These are phyloP conservation scores for Patella ulyssiponensis DNA, from an alignment of 2,888 invertebrate genomes.

Conservation along the genomic window DNA sequence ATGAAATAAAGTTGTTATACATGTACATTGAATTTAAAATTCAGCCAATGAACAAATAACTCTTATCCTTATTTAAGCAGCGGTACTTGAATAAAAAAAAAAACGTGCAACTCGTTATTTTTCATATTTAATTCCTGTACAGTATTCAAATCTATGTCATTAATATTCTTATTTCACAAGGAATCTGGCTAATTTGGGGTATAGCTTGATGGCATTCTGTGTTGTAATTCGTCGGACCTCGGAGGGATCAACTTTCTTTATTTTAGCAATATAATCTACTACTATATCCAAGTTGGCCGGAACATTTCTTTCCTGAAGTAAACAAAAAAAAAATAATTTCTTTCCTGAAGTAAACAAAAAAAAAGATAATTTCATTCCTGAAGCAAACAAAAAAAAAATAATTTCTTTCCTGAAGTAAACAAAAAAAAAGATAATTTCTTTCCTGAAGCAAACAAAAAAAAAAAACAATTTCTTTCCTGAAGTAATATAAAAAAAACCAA, in stretches of 20 bases:
- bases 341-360: slow-evolving; percentile 44
- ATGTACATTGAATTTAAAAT: too few species aligned
- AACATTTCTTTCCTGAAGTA: slow-evolving; percentile 66
- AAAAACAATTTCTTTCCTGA: slow-evolving; percentile 66
- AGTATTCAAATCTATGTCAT: too few species aligned
- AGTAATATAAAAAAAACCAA: too few species aligned
- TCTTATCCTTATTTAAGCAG: too few species aligned
- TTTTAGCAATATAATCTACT: slow-evolving; percentile 70
- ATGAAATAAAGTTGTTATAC: too few species aligned
- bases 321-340: slow-evolving; percentile 53
- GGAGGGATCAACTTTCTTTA: slow-evolving; percentile 63
- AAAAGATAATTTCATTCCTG: slow-evolving; percentile 65
- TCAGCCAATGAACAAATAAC: too few species aligned
- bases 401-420: slow-evolving; percentile 62
- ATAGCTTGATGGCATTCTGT: slow-evolving; percentile 69
- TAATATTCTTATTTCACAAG: slow-evolving; percentile 32
- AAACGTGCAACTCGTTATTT: too few species aligned
- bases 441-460: slow-evolving; percentile 43
- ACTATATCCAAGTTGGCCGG: slow-evolving; percentile 69
- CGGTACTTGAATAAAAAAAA: too few species aligned
- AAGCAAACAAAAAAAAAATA: too few species aligned
- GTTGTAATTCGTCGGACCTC: slow-evolving; percentile 66
- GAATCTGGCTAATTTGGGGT: slow-evolving; percentile 60
- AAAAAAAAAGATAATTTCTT: slow-evolving; percentile 55
- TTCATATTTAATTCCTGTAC: too few species aligned